Percentiles rank a stretch among this genome's conserved stretches.
phyloP scores from a whole-genome alignment of 2,113 vertebrate species.

The Pycnonotus jocosus region DNA sequence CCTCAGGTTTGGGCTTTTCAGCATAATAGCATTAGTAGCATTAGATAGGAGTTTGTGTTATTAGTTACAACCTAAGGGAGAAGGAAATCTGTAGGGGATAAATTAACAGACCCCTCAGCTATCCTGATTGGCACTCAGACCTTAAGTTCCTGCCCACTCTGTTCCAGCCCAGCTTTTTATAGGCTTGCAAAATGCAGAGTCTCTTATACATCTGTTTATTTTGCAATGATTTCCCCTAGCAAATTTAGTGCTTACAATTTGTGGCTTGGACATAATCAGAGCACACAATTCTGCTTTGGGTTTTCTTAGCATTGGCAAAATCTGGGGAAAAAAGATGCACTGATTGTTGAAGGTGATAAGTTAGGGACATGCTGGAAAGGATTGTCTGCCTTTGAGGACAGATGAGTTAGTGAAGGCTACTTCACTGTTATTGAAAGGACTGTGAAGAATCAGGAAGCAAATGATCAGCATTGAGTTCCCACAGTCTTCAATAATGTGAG shows the following conservation, averaged over 20 bases:
- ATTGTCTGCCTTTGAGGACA: background rate
- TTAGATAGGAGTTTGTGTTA: conserved; percentile 37
- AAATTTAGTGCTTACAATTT: background rate
- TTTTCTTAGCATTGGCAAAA: background rate
- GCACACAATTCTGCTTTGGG: background rate
- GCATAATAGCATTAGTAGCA: conserved; percentile 53
- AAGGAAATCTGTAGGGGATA: conserved; percentile 20
- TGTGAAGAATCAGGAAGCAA: background rate
- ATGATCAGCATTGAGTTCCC: background rate
- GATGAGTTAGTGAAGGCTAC: background rate
- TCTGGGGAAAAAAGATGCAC: background rate
- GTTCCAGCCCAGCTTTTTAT: conserved; percentile 25
- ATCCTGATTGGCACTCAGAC: background rate
- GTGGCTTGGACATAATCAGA: conserved; percentile 19
- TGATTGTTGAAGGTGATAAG: background rate
- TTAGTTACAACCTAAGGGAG: conserved; percentile 33
- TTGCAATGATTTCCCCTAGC: background rate
- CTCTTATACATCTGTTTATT: conserved; percentile 34
- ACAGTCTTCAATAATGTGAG: background rate
- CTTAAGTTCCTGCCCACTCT: conserved; percentile 6
- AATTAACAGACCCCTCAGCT: conserved; percentile 24
- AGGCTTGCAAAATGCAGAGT: background rate
- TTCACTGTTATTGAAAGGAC: background rate
- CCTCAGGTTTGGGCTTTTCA: conserved; percentile 30
- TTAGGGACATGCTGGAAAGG: background rate